Percentiles rank a stretch among this genome's conserved stretches.
phyloP scores from a whole-genome alignment of 2,113 vertebrate genomes.

The Empidonax alnorum region DNA sequence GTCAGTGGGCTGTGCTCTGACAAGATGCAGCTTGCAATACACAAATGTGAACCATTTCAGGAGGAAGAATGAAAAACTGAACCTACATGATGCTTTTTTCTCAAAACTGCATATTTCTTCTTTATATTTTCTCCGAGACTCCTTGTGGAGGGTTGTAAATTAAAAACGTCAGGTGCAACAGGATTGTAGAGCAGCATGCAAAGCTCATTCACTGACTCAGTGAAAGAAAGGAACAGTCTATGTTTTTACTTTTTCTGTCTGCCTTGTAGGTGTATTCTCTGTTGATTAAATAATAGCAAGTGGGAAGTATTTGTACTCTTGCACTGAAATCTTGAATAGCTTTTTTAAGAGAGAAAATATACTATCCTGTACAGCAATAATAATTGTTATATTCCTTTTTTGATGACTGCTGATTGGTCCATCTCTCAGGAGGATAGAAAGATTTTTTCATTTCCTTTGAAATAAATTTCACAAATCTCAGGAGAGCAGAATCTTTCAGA shows the following conservation, averaged over 20 bases:
- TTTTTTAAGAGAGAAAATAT: not conserved
- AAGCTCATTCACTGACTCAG: not conserved
- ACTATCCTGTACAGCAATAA: not conserved
- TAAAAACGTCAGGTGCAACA: not conserved
- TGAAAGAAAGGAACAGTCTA: not conserved
- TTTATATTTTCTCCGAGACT: not conserved
- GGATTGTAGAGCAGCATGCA: not conserved
- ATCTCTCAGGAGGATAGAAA: not conserved
- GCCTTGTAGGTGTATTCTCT: not conserved
- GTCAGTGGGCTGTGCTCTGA: not conserved
- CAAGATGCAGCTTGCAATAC: not conserved
- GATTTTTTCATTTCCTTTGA: not conserved
- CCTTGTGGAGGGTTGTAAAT: not conserved
- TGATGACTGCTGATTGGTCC: not conserved
- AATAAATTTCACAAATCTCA: not conserved
- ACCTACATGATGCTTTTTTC: not conserved
- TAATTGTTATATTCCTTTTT: not conserved
- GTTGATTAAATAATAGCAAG: not conserved
- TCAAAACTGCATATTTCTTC: not conserved
- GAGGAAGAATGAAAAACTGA: not conserved
- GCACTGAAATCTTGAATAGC: not conserved
- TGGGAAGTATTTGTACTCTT: not conserved
- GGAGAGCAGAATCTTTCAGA: not conserved
- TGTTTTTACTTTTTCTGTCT: not conserved
- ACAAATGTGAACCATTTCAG: accelerated